These are phyloP conservation scores for Xiphorhynchus erythropygius DNA, from an alignment of 2,797 vertebrate species.

Conservation along the genomic window DNA sequence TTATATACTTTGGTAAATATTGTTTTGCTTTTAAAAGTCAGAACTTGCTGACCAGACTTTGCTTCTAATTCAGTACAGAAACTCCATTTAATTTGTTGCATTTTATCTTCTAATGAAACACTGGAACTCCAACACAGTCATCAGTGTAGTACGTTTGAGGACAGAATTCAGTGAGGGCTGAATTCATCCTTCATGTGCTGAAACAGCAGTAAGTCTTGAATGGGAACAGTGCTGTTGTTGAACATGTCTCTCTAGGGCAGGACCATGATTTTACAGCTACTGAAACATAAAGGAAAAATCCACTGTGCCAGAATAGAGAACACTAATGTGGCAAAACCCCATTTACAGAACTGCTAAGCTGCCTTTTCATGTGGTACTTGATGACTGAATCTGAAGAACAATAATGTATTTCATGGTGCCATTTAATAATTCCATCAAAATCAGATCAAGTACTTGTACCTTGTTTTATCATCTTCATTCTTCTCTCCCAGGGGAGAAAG, in stretches of 20 bases:
- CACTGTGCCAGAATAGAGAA: neutral
- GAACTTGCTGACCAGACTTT: neutral
- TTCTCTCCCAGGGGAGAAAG: neutral
- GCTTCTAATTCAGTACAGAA: neutral
- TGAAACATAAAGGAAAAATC: neutral
- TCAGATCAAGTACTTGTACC: neutral
- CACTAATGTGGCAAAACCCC: neutral
- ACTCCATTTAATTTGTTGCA: neutral
- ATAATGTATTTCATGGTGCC: neutral
- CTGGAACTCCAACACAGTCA: neutral
- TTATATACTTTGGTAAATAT: neutral
- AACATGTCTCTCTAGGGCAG: neutral
- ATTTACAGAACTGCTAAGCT: neutral
- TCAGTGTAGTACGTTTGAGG: neutral
- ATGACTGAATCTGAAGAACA: neutral
- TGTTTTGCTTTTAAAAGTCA: neutral
- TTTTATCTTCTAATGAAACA: constrained; percentile 11
- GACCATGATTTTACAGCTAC: neutral
- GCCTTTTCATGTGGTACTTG: neutral
- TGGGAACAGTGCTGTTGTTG: neutral
- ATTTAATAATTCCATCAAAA: neutral
- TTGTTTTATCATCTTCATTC: neutral
- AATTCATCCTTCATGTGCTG: constrained; percentile 30
- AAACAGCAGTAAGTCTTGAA: constrained; percentile 18
- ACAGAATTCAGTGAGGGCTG: neutral